Base-by-base conservation (phyloP, 2,797 vertebrate species). In the Myotis findleyi region DNA sequence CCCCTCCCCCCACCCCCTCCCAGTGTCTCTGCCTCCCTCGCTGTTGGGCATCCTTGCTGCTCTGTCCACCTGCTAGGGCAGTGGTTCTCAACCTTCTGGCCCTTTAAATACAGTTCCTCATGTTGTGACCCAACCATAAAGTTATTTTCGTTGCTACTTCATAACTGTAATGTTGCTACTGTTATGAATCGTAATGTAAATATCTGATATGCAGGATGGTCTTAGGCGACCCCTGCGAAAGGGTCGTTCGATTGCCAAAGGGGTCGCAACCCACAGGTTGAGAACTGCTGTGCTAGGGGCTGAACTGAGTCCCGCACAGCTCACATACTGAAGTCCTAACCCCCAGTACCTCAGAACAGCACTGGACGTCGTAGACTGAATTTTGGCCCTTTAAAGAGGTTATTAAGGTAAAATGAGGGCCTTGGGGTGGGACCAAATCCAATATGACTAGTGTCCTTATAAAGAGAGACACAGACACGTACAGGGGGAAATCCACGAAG, bases 391-490 rank as follows among this genome's bases (percentile, higher is more conserved):
- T 59, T 55, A 49, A 73, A 84, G 66, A 94, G 55, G 21, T 47
- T 30, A 83, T 49, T 4, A 47, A 51, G 27, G 47, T 51, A 49
- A 88, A 38, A 33, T 6, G 68, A 93, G 33, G 44, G 64, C n/a
- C 10, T 20, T 8, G 8, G 44, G 0, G 11, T 14, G 13, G 53
- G 66, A 1, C 30, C 4, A 0, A 75, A 55, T 17, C 69, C 66
- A 33, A 0, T 3, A n/a, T 3, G 51, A 64, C 62, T 5, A 20
- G 55, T 3, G 6, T 71, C 20, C 57, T n/a, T 20, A 3, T 4
- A 18, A 59, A 51, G 44, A 44, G 10, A 59, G 75, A 62, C 25
- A 49, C 36, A 69, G 47, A 17, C 21, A 47, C 0, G 0, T 4
- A 12, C 53, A 62, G 83, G 55, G 11, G 30, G 44, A 30, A 17